Conservation (phyloP, 2,888 invertebrate species). For the Xylota segnis region DNA sequence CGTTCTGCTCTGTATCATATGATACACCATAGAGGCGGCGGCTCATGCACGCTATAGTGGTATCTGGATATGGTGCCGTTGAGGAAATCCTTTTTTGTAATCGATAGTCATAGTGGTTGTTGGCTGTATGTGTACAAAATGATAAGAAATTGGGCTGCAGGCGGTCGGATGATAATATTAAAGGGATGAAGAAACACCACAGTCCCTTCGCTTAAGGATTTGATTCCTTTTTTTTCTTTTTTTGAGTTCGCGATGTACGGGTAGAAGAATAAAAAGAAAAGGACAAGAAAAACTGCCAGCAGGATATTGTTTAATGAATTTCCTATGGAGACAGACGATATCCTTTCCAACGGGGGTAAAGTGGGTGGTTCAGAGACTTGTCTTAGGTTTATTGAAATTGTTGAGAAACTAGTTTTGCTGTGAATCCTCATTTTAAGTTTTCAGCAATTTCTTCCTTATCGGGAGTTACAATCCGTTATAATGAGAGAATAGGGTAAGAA, state of each 20-base stretch:
- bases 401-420: constrained; percentile 46
- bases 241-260: neutral
- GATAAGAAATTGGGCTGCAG: constrained; percentile 45
- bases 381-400: constrained; percentile 51
- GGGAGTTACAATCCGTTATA: neutral
- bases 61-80: constrained; percentile 57
- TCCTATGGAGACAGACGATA: constrained; percentile 34
- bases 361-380: constrained; percentile 16
- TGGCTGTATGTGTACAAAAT: constrained; percentile 29
- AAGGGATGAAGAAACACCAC: constrained; percentile 43
- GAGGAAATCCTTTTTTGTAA: constrained; percentile 54
- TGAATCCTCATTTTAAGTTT: constrained; percentile 13
- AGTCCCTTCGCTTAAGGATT: constrained; percentile 15
- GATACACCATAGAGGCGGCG: constrained; percentile 30
- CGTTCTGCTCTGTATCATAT: constrained; percentile 10
- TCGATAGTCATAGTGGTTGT: constrained; percentile 54
- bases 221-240: neutral
- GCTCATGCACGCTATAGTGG: constrained; percentile 13
- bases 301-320: constrained; percentile 65
- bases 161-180: constrained; percentile 38
- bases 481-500: too few species aligned
- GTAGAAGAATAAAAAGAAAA: constrained; percentile 14
- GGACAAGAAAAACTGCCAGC: constrained; percentile 51
- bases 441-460: neutral
- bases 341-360: constrained; percentile 8